phyloP scores from a whole-genome alignment of 2,888 invertebrate genomes.

The Diachrysia chrysitis region DNA sequence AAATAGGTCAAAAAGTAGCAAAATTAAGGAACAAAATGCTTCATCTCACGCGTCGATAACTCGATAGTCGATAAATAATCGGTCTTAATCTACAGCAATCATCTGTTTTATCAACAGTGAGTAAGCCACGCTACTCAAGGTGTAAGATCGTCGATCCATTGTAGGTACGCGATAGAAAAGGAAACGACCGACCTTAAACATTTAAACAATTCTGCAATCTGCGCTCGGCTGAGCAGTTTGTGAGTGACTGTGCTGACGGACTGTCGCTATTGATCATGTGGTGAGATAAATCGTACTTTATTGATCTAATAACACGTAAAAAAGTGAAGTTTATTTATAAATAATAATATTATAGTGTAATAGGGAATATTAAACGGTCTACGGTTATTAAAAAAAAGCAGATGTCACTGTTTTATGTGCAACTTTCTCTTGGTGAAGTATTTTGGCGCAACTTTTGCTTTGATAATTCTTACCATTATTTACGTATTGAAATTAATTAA shows the following conservation, averaged over 20 bases:
- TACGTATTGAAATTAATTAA: too few species aligned
- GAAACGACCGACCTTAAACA: slow-evolving; percentile 54
- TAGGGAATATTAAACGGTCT: too few species aligned
- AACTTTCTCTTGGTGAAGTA: not conserved
- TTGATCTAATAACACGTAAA: not conserved
- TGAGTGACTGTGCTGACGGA: slow-evolving; percentile 52
- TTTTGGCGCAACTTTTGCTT: not conserved
- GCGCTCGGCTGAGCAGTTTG: slow-evolving; percentile 41
- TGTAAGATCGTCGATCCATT: slow-evolving; percentile 42
- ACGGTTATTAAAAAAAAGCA: not conserved
- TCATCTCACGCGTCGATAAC: slow-evolving; percentile 14
- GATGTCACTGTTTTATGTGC: not conserved
- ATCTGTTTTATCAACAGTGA: slow-evolving; percentile 24
- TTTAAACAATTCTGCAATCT: slow-evolving; percentile 45
- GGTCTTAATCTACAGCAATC: slow-evolving; percentile 13
- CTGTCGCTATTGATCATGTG: slow-evolving; percentile 56
- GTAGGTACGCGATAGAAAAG: slow-evolving; percentile 47
- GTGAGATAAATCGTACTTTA: slow-evolving; percentile 52
- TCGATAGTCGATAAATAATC: slow-evolving; percentile 20
- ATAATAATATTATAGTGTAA: not conserved
- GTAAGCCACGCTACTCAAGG: slow-evolving; percentile 32
- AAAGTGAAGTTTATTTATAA: not conserved
- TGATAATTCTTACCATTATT: too few species aligned
- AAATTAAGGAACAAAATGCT: not conserved
- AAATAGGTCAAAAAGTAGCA: not conserved